phyloP scores from a whole-genome alignment of 2,888 invertebrate genomes.

The Chrysolina oricalcia region DNA sequence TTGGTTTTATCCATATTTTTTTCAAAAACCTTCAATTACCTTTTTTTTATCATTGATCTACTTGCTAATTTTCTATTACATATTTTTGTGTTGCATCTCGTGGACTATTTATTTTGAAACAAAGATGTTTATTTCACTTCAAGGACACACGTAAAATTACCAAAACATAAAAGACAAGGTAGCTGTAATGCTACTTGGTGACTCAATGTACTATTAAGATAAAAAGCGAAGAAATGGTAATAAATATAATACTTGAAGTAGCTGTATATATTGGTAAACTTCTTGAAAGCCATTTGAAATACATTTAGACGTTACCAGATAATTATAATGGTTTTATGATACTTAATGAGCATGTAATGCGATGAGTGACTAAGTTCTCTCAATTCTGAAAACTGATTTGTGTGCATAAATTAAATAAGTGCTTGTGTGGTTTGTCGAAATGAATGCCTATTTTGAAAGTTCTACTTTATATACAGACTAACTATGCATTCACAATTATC shows the following conservation, averaged over 20 bases:
- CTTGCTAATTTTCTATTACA: too few species aligned
- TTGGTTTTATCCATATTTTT: too few species aligned
- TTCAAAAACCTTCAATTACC: too few species aligned
- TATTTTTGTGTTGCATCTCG: too few species aligned
- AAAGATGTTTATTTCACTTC: too few species aligned
- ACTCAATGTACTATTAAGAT: constrained; percentile 7
- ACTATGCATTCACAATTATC: too few species aligned
- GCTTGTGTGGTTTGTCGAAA: neutral
- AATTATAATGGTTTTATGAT: neutral
- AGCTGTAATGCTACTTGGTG: neutral
- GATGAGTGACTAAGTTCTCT: neutral
- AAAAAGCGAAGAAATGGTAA: constrained; percentile 4
- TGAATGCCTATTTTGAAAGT: too few species aligned
- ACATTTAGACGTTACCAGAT: neutral
- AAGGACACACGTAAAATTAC: too few species aligned
- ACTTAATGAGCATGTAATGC: neutral
- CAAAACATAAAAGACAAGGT: too few species aligned
- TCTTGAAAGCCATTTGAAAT: constrained; percentile 2
- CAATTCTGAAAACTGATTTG: neutral
- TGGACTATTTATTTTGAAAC: too few species aligned
- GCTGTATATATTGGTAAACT: neutral
- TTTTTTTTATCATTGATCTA: too few species aligned
- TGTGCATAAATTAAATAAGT: neutral
- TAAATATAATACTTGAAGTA: neutral
- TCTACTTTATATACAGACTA: too few species aligned